Base-by-base conservation (phyloP, 2,888 invertebrate genomes). In the Drosophila demipolita region DNA sequence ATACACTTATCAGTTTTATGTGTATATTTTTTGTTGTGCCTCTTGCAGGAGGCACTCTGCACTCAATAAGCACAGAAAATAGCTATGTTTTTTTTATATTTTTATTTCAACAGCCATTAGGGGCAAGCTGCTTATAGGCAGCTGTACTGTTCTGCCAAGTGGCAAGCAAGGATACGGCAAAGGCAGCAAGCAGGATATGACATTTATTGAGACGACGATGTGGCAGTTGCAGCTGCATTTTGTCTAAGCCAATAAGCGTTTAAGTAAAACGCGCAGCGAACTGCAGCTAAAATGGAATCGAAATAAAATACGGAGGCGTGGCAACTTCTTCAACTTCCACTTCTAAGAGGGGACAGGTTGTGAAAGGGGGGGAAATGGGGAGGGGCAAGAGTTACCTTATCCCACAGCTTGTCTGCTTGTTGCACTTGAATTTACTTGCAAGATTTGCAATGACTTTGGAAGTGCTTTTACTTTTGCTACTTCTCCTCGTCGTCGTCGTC, bases 201-300 rank as follows among this genome's bases (percentile, higher is more conserved):
- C 83, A 81, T 81, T 86, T 87, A 87, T 83, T 86, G 87, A 85
- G 87, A 73, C 75, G 55, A 73, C 63, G 45, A 63, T 67, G 70
- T 67, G 70, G 69, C 82, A 73, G 52, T 52, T 54, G 61, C 71
- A 71, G 77, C 73, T 75, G 78, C 84, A 72, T 76, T 82, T 70
- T 69, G 79, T 73, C 85, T 87, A 87, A 86, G 85, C 85, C 85
- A 86, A 86, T 86, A 86, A 86, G 85, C 77, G 75, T 75, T 80
- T 71, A 74, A 85, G 81, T 68, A 77, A 79, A 80, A 75, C 63
- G 57, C 72, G 66, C 78, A 69, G 64, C 55, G 73, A 64, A 64
- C 63, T 77, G 73, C 68, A 69, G 40, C 50, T 38, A 63, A 83
- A 75, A 66, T 73, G 68, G 75, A 73, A 66, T 64, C 67, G 69